Evolutionary conservation across 2,113 vertebrate species (phyloP), one percentile per base, ranked within the genome.

Genomic region (Myiozetetes cayanensis): DNA sequence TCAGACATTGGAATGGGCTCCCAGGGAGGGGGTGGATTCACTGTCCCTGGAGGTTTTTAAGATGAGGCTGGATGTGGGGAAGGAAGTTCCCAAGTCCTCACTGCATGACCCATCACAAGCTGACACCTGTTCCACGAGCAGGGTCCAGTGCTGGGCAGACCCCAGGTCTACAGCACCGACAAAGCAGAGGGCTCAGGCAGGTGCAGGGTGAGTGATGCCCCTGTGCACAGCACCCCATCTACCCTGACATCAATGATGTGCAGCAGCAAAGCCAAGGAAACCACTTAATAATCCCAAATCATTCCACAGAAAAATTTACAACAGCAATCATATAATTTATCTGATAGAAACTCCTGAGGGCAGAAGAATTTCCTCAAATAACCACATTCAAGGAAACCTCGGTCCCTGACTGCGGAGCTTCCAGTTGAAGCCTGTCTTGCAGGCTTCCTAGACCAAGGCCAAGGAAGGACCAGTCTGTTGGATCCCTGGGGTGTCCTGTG

Each of bases 391-490:
- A 72, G 67, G 65, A 81, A 87, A 78, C 3, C 33, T 73, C 31
- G 10, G 1, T 37, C 43, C 62, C 53, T 63, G 22, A 71, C 24
- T 0, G 0, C 53, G 59, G 52, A 47, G 7, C 53, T 89, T 63
- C 61, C 56, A 62, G 31, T n/a, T 4, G 5, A 59, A 72, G 28
- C 31, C 58, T 78, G 47, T 23, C 23, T 81, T 44, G 62, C 46
- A 67, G 41, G 8, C 7, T 37, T 17, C 46, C 59, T 35, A n/a
- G 33, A 59, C 22, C 20, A 56, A 61, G 53, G 46, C 59, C 43
- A 68, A 80, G 49, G 50, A 50, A 76, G 31, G 35, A 14, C 6
- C 0, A 0, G 30, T 5, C 30, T 0, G 0, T n/a, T 63, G 43
- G n/a, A 39, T 46, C 20, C 39, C 28, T 11, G 68, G 46, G 16